Percentiles rank a stretch among this genome's conserved stretches.
phyloP scores from a whole-genome alignment of 2,888 invertebrate genomes.

The Athetis lepigone region DNA sequence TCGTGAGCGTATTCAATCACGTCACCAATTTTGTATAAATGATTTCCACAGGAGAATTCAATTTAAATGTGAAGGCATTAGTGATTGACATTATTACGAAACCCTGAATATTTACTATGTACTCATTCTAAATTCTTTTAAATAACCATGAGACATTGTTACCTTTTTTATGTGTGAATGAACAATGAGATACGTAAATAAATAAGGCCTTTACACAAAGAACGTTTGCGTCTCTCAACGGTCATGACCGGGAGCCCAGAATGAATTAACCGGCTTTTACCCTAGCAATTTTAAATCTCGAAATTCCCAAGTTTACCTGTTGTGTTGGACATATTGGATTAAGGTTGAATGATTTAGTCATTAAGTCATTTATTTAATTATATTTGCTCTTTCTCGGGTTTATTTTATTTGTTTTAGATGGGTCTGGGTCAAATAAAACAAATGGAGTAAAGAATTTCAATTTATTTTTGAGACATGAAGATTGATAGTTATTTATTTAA shows the following conservation, averaged over 20 bases:
- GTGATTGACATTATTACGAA: not conserved
- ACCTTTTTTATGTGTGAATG: constrained; percentile 64
- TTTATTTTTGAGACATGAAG: not conserved
- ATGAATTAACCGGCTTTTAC: constrained; percentile 59
- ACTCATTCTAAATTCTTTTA: constrained; percentile 62
- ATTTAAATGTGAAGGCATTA: not conserved
- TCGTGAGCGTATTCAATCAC: not conserved
- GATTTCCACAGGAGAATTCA: not conserved
- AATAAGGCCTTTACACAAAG: constrained; percentile 67
- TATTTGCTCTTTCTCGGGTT: not conserved
- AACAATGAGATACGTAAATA: constrained; percentile 66
- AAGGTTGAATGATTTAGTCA: constrained; percentile 20
- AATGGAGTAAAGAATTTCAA: not conserved
- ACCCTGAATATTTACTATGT: constrained; percentile 3
- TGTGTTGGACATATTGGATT: constrained; percentile 42
- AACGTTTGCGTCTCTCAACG: constrained; percentile 63
- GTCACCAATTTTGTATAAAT: not conserved
- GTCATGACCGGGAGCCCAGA: constrained; percentile 53
- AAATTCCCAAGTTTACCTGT: constrained; percentile 34
- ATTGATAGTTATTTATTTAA: too few relatives aligned
- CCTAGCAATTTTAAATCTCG: constrained; percentile 61
- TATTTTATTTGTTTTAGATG: not conserved
- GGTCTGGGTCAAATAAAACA: not conserved
- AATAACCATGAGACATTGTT: constrained; percentile 56
- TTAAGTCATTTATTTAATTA: constrained; percentile 1